A percentile compares a stretch with the other conserved stretches of the same genome.
These are phyloP conservation scores for Dorcus parallelipipedus DNA, from an alignment of 2,888 invertebrate species.

Conservation along the genomic window DNA sequence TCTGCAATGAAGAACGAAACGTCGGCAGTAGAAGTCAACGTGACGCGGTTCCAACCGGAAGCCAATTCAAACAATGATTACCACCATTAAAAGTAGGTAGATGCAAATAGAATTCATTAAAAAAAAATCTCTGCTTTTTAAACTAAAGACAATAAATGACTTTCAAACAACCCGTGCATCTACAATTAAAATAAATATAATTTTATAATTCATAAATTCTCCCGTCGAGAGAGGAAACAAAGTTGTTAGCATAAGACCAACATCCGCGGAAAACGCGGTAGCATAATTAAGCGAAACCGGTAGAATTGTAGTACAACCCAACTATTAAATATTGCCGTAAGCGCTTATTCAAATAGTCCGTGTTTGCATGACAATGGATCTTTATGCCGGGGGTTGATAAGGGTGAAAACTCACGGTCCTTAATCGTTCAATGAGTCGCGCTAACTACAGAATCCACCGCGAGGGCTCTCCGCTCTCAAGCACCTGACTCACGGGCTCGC, in stretches of 20 bases:
- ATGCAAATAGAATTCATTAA: too few species aligned
- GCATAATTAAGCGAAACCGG: slow-evolving; percentile 5
- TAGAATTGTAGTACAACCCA: slow-evolving; percentile 26
- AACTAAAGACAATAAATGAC: too few species aligned
- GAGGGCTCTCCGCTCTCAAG: slow-evolving; percentile 28
- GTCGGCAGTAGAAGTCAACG: too few species aligned
- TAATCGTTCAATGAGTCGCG: slow-evolving; percentile 33
- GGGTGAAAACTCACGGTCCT: slow-evolving; percentile 28
- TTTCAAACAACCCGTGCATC: too few species aligned
- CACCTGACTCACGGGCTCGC: slow-evolving; percentile 1
- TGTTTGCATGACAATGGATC: slow-evolving; percentile 31
- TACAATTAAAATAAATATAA: too few species aligned
- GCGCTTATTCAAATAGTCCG: slow-evolving; percentile 34
- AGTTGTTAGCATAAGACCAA: background rate
- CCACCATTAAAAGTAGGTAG: too few species aligned
- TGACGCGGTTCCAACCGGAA: too few species aligned
- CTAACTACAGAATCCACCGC: slow-evolving; percentile 33
- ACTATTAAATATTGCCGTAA: slow-evolving; percentile 34
- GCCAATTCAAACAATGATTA: too few species aligned
- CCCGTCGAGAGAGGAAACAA: background rate
- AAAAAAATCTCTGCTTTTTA: too few species aligned
- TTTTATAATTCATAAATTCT: background rate
- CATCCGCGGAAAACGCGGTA: background rate
- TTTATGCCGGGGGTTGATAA: slow-evolving; percentile 27
- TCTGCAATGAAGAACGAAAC: too few species aligned